phyloP scores from a whole-genome alignment of 2,113 vertebrate genomes.

The Microtus pennsylvanicus region DNA sequence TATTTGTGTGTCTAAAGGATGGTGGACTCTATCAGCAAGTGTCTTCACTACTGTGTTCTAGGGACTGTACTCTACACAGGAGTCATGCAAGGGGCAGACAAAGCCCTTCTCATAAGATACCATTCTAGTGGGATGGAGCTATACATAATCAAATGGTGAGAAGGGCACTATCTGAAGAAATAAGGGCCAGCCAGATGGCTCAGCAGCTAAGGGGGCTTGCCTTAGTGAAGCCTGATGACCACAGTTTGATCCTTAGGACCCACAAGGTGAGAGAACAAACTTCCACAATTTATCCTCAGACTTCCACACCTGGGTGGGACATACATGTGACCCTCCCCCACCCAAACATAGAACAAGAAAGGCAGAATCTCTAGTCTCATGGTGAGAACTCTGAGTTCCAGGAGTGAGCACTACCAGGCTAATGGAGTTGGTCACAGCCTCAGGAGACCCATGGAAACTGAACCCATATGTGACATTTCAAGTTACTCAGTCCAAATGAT shows the following conservation, averaged over 20 bases:
- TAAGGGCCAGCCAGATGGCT: neutral
- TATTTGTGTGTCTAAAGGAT: neutral
- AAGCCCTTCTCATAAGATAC: neutral
- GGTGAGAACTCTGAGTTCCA: neutral
- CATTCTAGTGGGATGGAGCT: neutral
- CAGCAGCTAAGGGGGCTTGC: neutral
- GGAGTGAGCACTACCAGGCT: too few species aligned
- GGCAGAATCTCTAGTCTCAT: neutral
- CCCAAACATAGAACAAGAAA: neutral
- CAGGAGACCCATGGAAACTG: neutral
- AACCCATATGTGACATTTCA: fast-evolving
- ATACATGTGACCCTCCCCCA: neutral
- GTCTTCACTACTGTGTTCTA: fast-evolving
- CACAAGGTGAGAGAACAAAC: too few species aligned
- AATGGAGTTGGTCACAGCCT: too few species aligned
- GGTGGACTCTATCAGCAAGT: neutral
- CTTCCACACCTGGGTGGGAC: neutral
- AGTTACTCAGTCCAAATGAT: fast-evolving
- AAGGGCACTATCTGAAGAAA: neutral
- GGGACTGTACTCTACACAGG: too few species aligned
- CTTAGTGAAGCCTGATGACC: neutral
- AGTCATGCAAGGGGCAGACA: neutral
- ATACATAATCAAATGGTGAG: neutral
- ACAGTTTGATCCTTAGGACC: neutral
- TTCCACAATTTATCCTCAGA: neutral